phyloP scores from a whole-genome alignment of 37 sponge, comb jelly and placozoan genomes.

The Halichondria panicea region DNA sequence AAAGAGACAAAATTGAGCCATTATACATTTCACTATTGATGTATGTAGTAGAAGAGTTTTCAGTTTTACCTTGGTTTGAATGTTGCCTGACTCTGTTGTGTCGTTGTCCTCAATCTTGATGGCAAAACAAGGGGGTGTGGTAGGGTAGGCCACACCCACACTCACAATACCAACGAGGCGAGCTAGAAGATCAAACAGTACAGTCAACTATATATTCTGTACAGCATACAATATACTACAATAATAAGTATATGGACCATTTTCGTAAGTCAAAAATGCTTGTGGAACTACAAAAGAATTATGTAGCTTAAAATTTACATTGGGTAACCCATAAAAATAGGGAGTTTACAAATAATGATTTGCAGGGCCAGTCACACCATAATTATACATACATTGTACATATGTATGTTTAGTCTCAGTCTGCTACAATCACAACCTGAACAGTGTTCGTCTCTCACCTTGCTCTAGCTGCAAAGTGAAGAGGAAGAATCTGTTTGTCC shows the following conservation, averaged over 20 bases:
- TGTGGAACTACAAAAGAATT: no score
- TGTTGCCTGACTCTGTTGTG: conserved; percentile 28
- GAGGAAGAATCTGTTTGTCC: conserved; percentile 60
- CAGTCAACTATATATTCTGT: no score
- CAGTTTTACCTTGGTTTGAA: conserved; percentile 42
- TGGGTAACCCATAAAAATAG: no score
- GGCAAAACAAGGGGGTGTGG: conserved; percentile 45
- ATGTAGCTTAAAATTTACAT: no score
- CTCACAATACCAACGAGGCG: conserved; percentile 47
- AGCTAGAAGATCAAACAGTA: conserved; percentile 4
- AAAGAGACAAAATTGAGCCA: neutral
- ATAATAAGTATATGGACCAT: no score
- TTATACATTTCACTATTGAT: neutral
- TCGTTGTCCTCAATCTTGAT: conserved; percentile 29
- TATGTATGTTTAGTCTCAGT: no score
- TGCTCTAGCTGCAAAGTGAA: conserved; percentile 50
- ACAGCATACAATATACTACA: no score
- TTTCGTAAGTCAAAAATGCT: no score
- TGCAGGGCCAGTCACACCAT: neutral
- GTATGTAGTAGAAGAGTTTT: no score
- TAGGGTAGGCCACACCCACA: conserved; percentile 47
- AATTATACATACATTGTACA: no score
- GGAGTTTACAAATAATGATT: no score
- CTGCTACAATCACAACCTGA: neutral
- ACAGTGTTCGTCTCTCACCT: conserved; percentile 26